Percentiles rank a stretch among this genome's conserved stretches.
These are phyloP conservation scores for Flexamia atlantica DNA, from an alignment of 2,888 invertebrate genomes.

Conservation along the genomic window DNA sequence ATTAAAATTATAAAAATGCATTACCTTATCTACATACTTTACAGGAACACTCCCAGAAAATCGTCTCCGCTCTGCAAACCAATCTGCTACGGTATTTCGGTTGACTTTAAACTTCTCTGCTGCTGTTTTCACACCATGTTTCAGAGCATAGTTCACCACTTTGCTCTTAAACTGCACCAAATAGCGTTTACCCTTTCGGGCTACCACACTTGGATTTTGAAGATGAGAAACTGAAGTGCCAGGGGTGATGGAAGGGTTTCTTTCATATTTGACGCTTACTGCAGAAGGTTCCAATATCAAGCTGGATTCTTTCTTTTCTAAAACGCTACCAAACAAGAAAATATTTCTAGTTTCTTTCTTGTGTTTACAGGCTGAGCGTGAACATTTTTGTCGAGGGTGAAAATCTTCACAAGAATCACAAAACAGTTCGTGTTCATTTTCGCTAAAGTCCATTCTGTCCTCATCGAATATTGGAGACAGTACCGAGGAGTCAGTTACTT, in stretches of 20 bases:
- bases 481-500: not conserved
- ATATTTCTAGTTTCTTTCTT: conserved; percentile 28
- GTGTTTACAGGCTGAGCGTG: not conserved
- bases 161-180: conserved; percentile 68
- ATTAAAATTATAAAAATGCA: too few species aligned
- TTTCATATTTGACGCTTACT: not conserved
- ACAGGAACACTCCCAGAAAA: not conserved
- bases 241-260: not conserved
- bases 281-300: not conserved
- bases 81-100: conserved; percentile 66
- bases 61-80: conserved; percentile 63
- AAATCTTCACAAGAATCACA: conserved; percentile 50
- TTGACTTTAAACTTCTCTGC: conserved; percentile 67
- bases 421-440: conserved; percentile 42
- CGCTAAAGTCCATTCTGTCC: not conserved
- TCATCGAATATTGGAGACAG: not conserved
- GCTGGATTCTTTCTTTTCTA: conserved; percentile 26
- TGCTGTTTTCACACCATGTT: conserved; percentile 66
- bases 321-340: conserved; percentile 25
- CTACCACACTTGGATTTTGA: not conserved
- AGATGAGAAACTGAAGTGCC: not conserved
- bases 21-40: conserved; percentile 21
- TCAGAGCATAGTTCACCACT: conserved; percentile 66
- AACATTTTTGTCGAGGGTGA: conserved; percentile 29
- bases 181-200: conserved; percentile 66